Conservation (phyloP, 2,797 vertebrate genomes). For the Molothrus ater region DNA sequence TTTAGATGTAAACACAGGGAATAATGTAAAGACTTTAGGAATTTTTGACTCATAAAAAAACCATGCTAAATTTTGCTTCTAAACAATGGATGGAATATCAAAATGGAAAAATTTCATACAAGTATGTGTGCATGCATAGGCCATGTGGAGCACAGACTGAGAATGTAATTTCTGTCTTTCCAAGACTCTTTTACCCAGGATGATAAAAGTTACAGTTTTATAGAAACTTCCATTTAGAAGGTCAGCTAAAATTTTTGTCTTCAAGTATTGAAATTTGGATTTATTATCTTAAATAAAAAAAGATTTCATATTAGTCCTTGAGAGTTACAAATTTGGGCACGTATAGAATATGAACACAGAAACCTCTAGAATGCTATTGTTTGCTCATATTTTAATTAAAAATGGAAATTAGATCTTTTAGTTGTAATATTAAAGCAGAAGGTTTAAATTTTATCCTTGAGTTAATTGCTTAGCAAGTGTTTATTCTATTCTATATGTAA, state of each 20-base stretch:
- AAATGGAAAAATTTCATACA: neutral
- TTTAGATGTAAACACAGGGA: neutral
- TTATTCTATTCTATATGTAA: neutral
- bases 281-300: neutral
- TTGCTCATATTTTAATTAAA: neutral
- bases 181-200: neutral
- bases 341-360: neutral
- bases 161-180: neutral
- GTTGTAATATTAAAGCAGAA: neutral
- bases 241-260: neutral
- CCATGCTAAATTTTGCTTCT: neutral
- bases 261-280: neutral
- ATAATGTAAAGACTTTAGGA: neutral
- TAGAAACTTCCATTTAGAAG: neutral
- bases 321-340: neutral
- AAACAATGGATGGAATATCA: neutral
- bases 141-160: neutral
- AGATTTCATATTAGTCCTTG: neutral
- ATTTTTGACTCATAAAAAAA: neutral
- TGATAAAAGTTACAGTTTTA: neutral
- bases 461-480: neutral
- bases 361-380: neutral
- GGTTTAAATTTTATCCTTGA: neutral
- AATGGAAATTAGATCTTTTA: neutral
- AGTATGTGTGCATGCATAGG: neutral